phyloP scores from a whole-genome alignment of 2,797 vertebrate genomes.

The Rhodeus uyekii region DNA sequence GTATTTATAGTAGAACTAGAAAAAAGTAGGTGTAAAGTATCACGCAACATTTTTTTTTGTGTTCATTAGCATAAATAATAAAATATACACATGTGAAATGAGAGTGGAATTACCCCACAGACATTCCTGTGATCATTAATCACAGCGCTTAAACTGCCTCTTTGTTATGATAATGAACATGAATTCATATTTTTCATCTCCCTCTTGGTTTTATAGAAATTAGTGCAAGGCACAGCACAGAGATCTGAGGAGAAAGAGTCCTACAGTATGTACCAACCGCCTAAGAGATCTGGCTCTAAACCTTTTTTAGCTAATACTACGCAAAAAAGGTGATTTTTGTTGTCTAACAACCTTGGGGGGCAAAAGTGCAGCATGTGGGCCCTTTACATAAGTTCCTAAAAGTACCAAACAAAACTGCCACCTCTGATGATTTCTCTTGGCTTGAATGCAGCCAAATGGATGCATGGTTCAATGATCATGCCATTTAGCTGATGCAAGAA shows the following conservation, averaged over 20 bases:
- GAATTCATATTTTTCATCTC: not conserved
- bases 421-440: not conserved
- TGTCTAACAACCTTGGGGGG: not conserved
- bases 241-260: not conserved
- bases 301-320: not conserved
- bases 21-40: slow-evolving; percentile 43
- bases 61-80: slow-evolving; percentile 39
- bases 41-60: slow-evolving; percentile 36
- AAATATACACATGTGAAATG: slow-evolving; percentile 50
- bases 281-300: slow-evolving; percentile 1
- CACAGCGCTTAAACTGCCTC: slow-evolving; percentile 49
- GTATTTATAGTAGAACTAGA: too few relatives aligned
- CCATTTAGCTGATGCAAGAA: slow-evolving; percentile 24
- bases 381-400: not conserved
- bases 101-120: slow-evolving; percentile 16
- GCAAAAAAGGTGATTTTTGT: not conserved
- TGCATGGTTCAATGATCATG: slow-evolving; percentile 19
- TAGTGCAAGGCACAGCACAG: not conserved
- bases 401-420: not conserved
- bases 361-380: not conserved
- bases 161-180: slow-evolving; percentile 28
- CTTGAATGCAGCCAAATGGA: slow-evolving; percentile 4
- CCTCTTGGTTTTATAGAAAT: slow-evolving; percentile 20
- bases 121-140: slow-evolving; percentile 51
- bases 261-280: not conserved